Evolutionary conservation across 2,888 invertebrate genomes (phyloP), one percentile per base, ranked within the genome.

Genomic region (Drosophila mulleri): DNA sequence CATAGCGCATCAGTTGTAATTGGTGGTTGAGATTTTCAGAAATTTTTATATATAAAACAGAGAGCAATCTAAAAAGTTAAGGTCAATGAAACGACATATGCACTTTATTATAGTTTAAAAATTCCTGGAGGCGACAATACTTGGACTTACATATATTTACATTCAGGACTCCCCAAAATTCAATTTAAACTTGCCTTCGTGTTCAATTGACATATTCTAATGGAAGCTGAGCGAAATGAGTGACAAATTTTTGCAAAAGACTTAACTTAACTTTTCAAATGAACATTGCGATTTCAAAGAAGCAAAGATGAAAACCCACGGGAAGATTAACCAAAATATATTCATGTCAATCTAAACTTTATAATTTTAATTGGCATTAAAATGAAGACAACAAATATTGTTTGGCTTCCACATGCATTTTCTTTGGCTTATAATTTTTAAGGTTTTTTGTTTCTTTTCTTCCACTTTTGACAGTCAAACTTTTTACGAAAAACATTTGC

Each of bases 321-420:
- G 23, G 18, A 45, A 45, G 47, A 11, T 26, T 35, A 45, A 39
- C 26, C 52, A 50, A 67, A 73, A 47, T 61, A 42, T 58, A 39
- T 61, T 45, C 39, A 63, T 75, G 73, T 66, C 72, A 82, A 78
- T 80, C 75, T 67, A 85, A 85, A 83, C 52, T 81, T 88, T 73
- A 59, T 78, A 78, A 82, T 78, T 80, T 80, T 72, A 68, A 84
- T 84, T 84, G 83, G 65, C 88, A 84, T 88, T 81, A 57, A 72
- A 78, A 83, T 88, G 71, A 73, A 60, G 60, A 44, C 53, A 63
- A n/a, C 23, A 61, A 44, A 54, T 57, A 9, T 48, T 83, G 58
- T 67, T 58, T 53, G 54, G 45, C 37, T 53, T 63, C 42, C 61
- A 67, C 14, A 42, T 41, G n/a, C 48, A 72, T 68, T 66, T 70